Evolutionary conservation across 2,113 vertebrate genomes (phyloP), one percentile per base, ranked within the genome.

Genomic region (Cheirogaleus medius): DNA sequence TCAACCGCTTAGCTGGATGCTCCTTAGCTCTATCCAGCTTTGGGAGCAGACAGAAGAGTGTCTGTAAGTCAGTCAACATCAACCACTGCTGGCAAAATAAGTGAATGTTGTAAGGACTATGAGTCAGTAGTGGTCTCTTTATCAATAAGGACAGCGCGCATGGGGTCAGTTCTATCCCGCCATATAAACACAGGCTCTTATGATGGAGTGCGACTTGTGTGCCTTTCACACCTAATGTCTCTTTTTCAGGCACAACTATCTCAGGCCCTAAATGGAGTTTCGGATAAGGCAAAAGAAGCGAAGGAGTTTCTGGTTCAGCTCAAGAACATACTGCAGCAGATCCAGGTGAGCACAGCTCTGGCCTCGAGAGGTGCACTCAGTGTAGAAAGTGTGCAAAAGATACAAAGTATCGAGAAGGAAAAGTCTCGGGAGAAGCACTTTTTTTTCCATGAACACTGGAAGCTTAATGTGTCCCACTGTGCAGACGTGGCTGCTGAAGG

Each of bases 231-330:
- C 80, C 58, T 89, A 47, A 56, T 81, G 95, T 95, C 94, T 73
- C 34, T 56, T 52, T 91, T 90, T 29, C 81, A 99, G 99, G 99
- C 99, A 93, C 99, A 99, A 96, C 98, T 99, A 34, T 99, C 99
- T 95, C 99, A 99, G 98, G 99, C 99, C 74, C 99, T 99, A 97
- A 99, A 99, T 54, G 99, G 99, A 6, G 99, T 99, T 96, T 99
- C 99, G 0, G 99, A 99, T 94, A 99, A 99, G 99, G 99, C 99
- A 58, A 99, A 99, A 95, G 99, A 99, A 92, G 99, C 99, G 9
- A 99, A 99, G 98, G 99, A 99, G 98, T 99, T 99, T 97, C 98
- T 99, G 98, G 99, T 99, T 93, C 99, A 99, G 73, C 99, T 99
- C 87, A 99, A 99, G 99, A 99, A 99, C 98, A 99, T 99, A 97